phyloP scores from a whole-genome alignment of 2,113 vertebrate species.

The Cebus imitator region DNA sequence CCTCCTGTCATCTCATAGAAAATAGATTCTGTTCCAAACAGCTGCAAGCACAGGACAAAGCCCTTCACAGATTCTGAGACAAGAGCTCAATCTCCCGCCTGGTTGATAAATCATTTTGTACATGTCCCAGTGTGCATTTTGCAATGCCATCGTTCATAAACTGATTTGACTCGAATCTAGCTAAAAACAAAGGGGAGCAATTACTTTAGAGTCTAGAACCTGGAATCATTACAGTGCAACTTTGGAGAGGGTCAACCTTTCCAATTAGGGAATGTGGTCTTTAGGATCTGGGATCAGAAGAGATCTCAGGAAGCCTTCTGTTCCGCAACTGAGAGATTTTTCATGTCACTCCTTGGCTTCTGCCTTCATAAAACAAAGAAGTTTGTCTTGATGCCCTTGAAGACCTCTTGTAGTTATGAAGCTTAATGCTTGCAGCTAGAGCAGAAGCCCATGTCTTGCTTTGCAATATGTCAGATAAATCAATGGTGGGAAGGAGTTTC shows the following conservation, averaged over 20 bases:
- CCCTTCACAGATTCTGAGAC: slow-evolving; percentile 17
- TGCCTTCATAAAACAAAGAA: slow-evolving; percentile 28
- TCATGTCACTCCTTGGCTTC: neutral
- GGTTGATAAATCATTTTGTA: neutral
- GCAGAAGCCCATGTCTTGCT: neutral
- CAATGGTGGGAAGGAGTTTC: neutral
- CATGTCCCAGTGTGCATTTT: neutral
- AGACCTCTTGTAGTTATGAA: neutral
- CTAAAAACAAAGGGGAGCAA: neutral
- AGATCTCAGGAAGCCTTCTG: neutral
- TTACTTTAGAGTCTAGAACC: neutral
- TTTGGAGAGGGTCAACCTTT: neutral
- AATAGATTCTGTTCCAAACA: slow-evolving; percentile 43
- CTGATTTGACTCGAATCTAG: slow-evolving; percentile 15
- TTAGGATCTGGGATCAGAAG: neutral
- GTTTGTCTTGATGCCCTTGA: neutral
- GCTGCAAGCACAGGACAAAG: neutral
- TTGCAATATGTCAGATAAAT: slow-evolving; percentile 13
- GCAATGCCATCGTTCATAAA: neutral
- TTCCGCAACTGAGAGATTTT: neutral
- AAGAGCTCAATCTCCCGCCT: neutral
- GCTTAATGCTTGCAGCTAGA: slow-evolving; percentile 6
- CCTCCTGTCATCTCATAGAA: slow-evolving; percentile 43
- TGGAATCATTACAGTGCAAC: neutral
- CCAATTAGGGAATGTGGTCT: neutral